Evolutionary conservation across 2,888 invertebrate genomes (phyloP), one percentile per base, ranked within the genome.

Genomic region (Cryptophagus acutangulus): DNA sequence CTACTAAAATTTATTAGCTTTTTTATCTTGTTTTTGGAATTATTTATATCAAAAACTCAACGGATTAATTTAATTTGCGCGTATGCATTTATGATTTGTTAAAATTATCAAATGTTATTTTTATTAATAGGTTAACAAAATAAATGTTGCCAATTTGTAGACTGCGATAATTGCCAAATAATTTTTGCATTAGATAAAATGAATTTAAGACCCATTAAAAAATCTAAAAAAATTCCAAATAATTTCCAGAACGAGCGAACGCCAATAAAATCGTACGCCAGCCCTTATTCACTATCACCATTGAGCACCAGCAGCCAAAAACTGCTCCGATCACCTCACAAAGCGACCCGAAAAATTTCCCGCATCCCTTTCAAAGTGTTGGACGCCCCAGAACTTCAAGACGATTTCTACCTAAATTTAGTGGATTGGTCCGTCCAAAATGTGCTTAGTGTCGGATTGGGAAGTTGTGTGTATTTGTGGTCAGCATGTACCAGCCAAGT

Each of bases 361-460:
- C 82, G 96, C 67, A 95, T 97, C 67, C 99, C 99, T 1, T 99
- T 96, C 73, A 99, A 99, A 74, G 87, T 95, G 20, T 74, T 96
- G 34, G 95, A 96, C 65, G 95, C 95, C 2, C 95, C 95, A 2
- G 95, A 96, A 70, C 72, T 96, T 40, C 93, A 97, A 72, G 99
- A 99, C 71, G 99, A 99, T 73, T 99, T 99, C 75, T 96, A 96
- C 69, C 73, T 99, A 54, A 99, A 99, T 72, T 78, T 99, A 47
- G 97, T 99, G 20, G 99, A 99, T 70, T 99, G 99, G 99, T 96
- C 96, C 3, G 91, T 95, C 36, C 94, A 94, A 71, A 99, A 99
- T 71, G 93, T 99, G 20, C 81, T 99, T 45, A 94, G 95, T 66
- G 99, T 99, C 2, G 99, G 97, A 0, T 75, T 99, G 13, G 95